Evolutionary conservation across 2,888 invertebrate genomes (phyloP), one percentile per base, ranked within the genome.

Genomic region (Drosophila robusta): DNA sequence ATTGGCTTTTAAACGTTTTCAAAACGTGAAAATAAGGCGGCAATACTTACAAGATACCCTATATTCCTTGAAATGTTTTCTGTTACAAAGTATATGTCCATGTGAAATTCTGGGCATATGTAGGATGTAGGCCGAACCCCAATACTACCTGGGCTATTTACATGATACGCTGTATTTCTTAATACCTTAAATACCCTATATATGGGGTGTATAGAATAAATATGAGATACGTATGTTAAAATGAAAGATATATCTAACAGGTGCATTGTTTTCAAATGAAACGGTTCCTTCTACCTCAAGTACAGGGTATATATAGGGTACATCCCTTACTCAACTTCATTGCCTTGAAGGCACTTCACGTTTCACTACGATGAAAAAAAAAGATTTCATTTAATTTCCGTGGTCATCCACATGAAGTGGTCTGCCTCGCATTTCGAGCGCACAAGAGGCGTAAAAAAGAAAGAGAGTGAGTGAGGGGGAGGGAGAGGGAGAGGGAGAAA

Each of bases 331-430:
- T 38, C 38, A 42, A 57, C 64, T 69, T 64, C 60, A 81, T 78
- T 75, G 70, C 56, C 72, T 62, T 60, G 47, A 73, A 64, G 64
- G 60, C 64, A 54, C 61, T 77, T 75, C 41, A 57, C 45, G n/a
- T 45, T 63, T 55, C 45, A 36, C 61, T 44, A 32, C 18, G 60
- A 29, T 32, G 32, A 45, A 49, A 60, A 36, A 47, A 42, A 71
- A 74, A 79, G 49, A 86, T 70, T 80, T 70, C 72, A 86, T 88
- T 84, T 88, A 82, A 86, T 83, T 86, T 78, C 84, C 78, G 80
- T 83, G 89, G 89, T 80, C 80, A 80, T 71, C 63, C 82, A 79
- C 57, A 64, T 78, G 71, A 70, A 84, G 87, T 86, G 87, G 80
- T 87, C 84, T 87, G 84, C 70, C 70, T 73, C 61, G 71, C 68